Base-by-base conservation (phyloP, 1,140 invertebrate species). In the Conus ventricosus region DNA sequence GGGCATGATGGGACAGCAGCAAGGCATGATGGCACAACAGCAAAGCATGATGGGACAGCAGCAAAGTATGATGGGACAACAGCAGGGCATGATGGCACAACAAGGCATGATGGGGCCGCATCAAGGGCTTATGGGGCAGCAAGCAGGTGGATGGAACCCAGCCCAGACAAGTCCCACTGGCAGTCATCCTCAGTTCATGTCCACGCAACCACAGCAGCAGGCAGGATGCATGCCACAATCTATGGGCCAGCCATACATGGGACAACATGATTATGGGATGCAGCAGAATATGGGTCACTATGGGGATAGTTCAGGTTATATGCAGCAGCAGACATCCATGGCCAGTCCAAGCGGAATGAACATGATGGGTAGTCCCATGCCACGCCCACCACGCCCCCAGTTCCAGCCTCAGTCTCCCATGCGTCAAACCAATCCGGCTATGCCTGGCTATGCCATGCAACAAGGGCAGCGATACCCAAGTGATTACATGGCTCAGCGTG, bases 161-260 rank as follows among this genome's bases (percentile, higher is more conserved):
- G 80, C 87, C 57, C 90, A 91, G 78, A 89, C 88, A 17, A 92
- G 92, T 82, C 90, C 89, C n/a, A 89, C 89, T 67, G 92, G 90
- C n/a, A 51, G 17, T 15, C 86, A 89, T 71, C 85, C 71, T 10
- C 87, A 89, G 82, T 92, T 90, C 53, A 91, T 92, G 90, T 81
- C 92, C 80, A 91, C 89, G n/a, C 91, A 90, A 67, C 90, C 91
- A 86, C 94, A 94, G 86, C 93, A 94, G 83, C 94, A 94, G 90
- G 90, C 90, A 84, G 85, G 78, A 78, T 88, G 87, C 87, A 90
- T 84, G 87, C 89, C 75, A 78, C 84, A 89, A 78, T 80, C 81
- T n/a, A 84, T 82, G 54, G n/a, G 54, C 85, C 88, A 90, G 84
- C 75, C 80, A 5, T 91, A 91, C 85, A 90, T 91, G 76, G 89